Evolutionary conservation across 2,113 vertebrate genomes (phyloP).

Genomic region (Lepidothrix coronata): DNA sequence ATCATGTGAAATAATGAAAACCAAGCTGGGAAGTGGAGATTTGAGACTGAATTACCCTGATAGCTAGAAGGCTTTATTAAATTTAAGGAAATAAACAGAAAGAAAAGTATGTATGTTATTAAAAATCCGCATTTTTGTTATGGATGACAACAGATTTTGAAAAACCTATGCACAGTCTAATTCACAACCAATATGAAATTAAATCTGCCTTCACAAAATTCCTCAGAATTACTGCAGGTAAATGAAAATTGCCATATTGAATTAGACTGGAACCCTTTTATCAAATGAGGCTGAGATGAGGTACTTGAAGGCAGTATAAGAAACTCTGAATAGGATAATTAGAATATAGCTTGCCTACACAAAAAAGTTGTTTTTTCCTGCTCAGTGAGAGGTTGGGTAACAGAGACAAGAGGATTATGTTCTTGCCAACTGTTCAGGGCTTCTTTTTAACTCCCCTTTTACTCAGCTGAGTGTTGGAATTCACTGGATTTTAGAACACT

Average conservation of each 20-base stretch:
- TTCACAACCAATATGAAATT: background rate
- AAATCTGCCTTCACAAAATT: background rate
- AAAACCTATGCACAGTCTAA: background rate
- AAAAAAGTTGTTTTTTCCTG: background rate
- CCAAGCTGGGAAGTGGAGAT: background rate
- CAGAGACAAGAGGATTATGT: background rate
- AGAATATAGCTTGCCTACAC: background rate
- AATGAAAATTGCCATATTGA: background rate
- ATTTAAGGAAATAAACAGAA: conserved; percentile 23
- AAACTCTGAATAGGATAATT: background rate
- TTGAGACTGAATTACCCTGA: conserved; percentile 8
- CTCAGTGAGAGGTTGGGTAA: background rate
- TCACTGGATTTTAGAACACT: background rate
- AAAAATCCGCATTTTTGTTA: background rate
- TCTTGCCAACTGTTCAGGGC: background rate
- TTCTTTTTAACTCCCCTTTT: background rate
- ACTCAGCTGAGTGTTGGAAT: background rate
- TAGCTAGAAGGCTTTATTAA: conserved; percentile 24
- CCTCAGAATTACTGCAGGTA: background rate
- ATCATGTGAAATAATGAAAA: conserved; percentile 41
- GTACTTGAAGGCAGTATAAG: background rate
- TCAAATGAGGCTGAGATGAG: background rate
- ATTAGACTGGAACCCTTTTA: background rate
- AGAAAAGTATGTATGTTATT: background rate
- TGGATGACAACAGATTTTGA: background rate